Evolutionary conservation across 2,888 invertebrate species (phyloP).

Genomic region (Empis stercorea): DNA sequence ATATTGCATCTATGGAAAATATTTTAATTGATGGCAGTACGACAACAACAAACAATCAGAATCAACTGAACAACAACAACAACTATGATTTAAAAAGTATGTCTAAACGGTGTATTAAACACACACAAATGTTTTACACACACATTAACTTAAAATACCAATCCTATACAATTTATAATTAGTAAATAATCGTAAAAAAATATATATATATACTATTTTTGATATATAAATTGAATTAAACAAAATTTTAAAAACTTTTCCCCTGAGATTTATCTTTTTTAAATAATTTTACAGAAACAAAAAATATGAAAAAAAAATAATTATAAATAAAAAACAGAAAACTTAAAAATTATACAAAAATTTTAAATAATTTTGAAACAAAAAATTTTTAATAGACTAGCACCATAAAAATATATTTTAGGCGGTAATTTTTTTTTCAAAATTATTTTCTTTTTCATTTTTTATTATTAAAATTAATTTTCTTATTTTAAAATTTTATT

Average conservation of each 20-base stretch:
- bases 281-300: neutral
- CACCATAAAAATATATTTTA: no score
- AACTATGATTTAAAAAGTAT: slow-evolving; percentile 35
- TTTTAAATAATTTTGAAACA: no score
- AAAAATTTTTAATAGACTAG: neutral
- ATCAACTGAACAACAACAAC: slow-evolving; percentile 15
- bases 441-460: no score
- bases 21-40: slow-evolving; percentile 19
- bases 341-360: neutral
- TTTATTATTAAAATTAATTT: no score
- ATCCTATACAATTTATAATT: neutral
- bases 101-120: slow-evolving; percentile 19
- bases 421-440: no score
- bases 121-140: no score
- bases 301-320: neutral
- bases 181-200: slow-evolving; percentile 1
- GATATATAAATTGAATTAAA: no score
- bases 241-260: no score
- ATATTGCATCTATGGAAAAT: slow-evolving; percentile 18
- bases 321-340: neutral
- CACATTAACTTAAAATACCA: no score
- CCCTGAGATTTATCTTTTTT: no score
- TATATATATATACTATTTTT: no score
- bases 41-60: slow-evolving; percentile 19
- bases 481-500: no score